These are phyloP conservation scores for Chelonus formosanus DNA, from an alignment of 2,888 invertebrate genomes.

Conservation along the genomic window DNA sequence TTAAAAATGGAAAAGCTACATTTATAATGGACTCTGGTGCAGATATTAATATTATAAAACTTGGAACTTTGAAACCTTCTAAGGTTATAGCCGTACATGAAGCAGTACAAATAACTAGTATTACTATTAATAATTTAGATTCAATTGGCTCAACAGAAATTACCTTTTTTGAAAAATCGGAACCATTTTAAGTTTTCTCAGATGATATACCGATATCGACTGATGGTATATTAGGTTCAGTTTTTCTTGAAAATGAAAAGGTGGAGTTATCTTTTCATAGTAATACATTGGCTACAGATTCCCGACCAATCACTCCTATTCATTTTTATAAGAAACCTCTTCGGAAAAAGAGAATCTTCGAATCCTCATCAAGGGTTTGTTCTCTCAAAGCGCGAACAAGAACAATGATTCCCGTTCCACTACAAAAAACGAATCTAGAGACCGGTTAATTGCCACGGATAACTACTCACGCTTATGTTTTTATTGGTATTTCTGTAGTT, in stretches of 20 bases:
- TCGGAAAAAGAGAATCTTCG: too few relatives aligned
- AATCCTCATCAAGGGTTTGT: too few relatives aligned
- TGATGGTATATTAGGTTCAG: constrained; percentile 29
- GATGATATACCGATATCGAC: neutral
- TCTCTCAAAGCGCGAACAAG: neutral
- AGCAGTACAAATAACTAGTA: neutral
- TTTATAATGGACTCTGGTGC: constrained; percentile 28
- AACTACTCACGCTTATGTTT: constrained; percentile 13
- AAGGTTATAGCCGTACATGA: constrained; percentile 7
- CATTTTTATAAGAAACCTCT: too few relatives aligned
- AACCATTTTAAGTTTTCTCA: constrained; percentile 20
- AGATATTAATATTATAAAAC: constrained; percentile 31
- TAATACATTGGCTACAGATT: constrained; percentile 17
- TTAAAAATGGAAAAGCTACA: constrained; percentile 9
- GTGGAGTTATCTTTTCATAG: constrained; percentile 22
- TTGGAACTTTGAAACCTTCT: constrained; percentile 6
- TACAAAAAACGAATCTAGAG: neutral
- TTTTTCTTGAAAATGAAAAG: constrained; percentile 9
- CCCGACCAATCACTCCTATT: constrained; percentile 18
- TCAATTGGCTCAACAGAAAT: constrained; percentile 24
- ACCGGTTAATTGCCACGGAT: constrained; percentile 21
- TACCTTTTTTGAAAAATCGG: constrained; percentile 5
- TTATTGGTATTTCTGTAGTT: constrained; percentile 28
- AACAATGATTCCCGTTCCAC: constrained; percentile 1
- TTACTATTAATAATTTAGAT: too few relatives aligned